Evolutionary conservation across 1,140 invertebrate species (phyloP), one percentile per base, ranked within the genome.

Genomic region (Luehdorfia chinensis): DNA sequence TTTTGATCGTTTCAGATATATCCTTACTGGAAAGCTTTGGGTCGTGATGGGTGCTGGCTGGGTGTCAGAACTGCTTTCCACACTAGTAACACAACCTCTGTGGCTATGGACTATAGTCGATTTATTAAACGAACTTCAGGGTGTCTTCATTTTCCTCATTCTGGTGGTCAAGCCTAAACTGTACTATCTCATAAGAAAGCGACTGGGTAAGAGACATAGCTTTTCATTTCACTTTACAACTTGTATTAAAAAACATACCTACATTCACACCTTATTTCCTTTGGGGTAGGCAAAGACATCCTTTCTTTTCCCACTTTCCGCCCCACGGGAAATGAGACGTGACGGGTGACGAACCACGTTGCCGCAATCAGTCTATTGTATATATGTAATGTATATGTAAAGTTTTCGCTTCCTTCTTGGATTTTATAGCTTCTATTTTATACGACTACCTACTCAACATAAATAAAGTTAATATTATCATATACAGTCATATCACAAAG

Each of bases 21-120:
- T 90, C 8, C 87, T 94, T 75, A 93, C 93, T 52, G 74, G 91
- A 0, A 94, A 94, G 63, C 65, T 94, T 2, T 94, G 93, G 79
- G 73, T 93, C 27, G 90, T 94, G 1, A 94, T 94, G 93, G 93
- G 93, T 11, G 90, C 94, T 0, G 89, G 90, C 0, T 94, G 93
- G 92, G 73, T 90, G 0, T 81, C 90, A 1, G 93, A 94, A 69
- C 80, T 93, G 1, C 46, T 91, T 0, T 91, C 92, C 1, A 89
- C 88, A 5, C 14, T 89, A 0, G 70, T 87, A 46, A 67, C 76
- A 6, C 65, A 87, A 43, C 87, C 87, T 4, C 64, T 61, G 1
- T 88, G 87, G 61, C 74, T 89, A 13, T 90, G 89, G 89, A 75
- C 88, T 25, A 74, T 88, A 2, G 84, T 89, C 1, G 91, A 93